Percentiles rank a stretch among this genome's conserved stretches.
These are phyloP conservation scores for Sphenodon punctatus DNA, from an alignment of 2,797 vertebrate species.

Conservation along the genomic window DNA sequence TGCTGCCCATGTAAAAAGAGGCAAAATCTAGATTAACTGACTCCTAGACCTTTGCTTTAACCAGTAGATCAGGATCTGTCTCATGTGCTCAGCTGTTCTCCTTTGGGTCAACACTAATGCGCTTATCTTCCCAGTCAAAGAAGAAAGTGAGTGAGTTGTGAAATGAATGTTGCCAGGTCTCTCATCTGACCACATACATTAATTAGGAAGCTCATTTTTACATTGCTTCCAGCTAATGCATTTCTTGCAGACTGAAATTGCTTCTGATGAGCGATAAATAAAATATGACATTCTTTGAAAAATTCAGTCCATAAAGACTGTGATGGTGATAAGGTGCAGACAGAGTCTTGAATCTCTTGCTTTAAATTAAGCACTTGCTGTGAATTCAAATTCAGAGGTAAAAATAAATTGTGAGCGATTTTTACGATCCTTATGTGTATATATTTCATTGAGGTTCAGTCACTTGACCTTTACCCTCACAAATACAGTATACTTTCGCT, in stretches of 20 bases:
- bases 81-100: background rate
- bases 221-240: slow-evolving; percentile 10
- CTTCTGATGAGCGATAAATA: slow-evolving; percentile 13
- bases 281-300: slow-evolving; percentile 44
- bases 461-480: too few species aligned
- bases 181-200: background rate
- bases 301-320: background rate
- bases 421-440: background rate
- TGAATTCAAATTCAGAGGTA: background rate
- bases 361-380: background rate
- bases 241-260: background rate
- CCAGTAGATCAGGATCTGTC: background rate
- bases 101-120: background rate
- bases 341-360: background rate
- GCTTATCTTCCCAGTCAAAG: background rate
- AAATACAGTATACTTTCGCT: too few species aligned
- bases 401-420: background rate
- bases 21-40: accelerated
- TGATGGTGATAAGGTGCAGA: slow-evolving; percentile 5
- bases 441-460: background rate
- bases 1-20: too few species aligned
- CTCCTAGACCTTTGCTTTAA: background rate
- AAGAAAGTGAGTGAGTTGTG: slow-evolving; percentile 1
- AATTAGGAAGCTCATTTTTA: slow-evolving; percentile 27
- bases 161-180: background rate